A percentile compares a stretch with the other conserved stretches of the same genome.
Evolutionary conservation across 2,797 vertebrate species (phyloP).

Genomic region (Liparis tanakae): DNA sequence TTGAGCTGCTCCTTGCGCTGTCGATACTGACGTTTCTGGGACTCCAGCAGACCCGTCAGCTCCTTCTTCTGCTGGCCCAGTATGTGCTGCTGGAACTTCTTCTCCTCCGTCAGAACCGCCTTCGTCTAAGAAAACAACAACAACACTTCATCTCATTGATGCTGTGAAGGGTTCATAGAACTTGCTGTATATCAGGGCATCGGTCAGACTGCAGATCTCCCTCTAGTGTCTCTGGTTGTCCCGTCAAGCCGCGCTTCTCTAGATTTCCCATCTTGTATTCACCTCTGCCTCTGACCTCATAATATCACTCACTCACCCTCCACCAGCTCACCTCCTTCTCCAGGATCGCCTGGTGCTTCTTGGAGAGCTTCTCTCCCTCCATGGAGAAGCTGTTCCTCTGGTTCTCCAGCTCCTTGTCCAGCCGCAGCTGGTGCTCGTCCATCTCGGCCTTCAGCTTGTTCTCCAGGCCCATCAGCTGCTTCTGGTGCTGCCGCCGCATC

Average conservation of each 20-base stretch:
- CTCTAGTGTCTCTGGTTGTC: not conserved
- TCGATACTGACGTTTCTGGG: conserved; percentile 92
- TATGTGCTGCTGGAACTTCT: conserved; percentile 95
- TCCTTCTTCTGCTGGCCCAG: conserved; percentile 93
- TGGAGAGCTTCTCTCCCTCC: conserved; percentile 90
- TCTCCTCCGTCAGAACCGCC: conserved; percentile 87
- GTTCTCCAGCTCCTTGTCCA: conserved; percentile 93
- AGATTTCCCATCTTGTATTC: not conserved
- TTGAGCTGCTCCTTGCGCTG: conserved; percentile 94
- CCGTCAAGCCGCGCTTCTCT: not conserved
- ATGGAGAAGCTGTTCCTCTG: conserved; percentile 90
- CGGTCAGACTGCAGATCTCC: not conserved
- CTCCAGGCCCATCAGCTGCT: conserved; percentile 92
- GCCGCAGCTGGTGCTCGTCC: conserved; percentile 90
- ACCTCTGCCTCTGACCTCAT: not conserved
- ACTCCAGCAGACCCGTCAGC: conserved; percentile 88
- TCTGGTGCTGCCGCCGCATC: conserved; percentile 94
- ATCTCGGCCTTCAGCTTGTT: conserved; percentile 91
- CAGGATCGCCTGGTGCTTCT: conserved; percentile 89
- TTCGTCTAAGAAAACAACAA: conserved; percentile 76
- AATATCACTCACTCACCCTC: not conserved
- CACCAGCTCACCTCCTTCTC: conserved; percentile 88
- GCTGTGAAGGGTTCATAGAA: no score
- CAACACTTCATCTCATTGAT: not conserved
- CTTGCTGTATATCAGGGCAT: not conserved